phyloP scores from a whole-genome alignment of 2,797 vertebrate genomes.

The Gallinago solitaria region DNA sequence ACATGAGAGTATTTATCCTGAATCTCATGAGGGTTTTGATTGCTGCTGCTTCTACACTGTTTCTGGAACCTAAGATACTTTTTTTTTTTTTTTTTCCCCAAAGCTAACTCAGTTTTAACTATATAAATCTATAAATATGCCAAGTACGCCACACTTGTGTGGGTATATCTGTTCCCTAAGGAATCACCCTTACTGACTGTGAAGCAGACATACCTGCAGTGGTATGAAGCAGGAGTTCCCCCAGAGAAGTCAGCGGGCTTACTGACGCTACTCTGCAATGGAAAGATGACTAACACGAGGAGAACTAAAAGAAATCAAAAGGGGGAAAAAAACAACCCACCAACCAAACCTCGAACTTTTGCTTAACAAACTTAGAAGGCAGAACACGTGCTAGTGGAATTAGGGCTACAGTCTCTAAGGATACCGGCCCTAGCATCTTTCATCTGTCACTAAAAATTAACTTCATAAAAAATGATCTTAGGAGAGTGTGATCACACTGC shows the following conservation, averaged over 20 bases:
- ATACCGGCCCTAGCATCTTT: constrained; percentile 17
- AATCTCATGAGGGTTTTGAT: neutral
- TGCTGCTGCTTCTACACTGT: neutral
- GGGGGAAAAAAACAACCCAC: neutral
- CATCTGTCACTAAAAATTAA: constrained; percentile 55
- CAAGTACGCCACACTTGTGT: neutral
- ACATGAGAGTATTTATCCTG: neutral
- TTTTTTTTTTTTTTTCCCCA: neutral
- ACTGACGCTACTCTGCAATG: neutral
- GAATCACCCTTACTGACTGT: neutral
- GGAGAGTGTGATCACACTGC: constrained; percentile 21
- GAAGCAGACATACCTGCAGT: neutral
- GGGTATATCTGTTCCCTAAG: neutral
- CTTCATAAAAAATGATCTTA: constrained; percentile 29
- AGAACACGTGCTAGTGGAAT: neutral
- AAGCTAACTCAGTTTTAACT: neutral
- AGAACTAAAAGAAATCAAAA: neutral
- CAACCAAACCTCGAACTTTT: neutral
- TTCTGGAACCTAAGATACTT: neutral
- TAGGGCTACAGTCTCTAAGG: neutral
- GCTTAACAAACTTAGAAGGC: neutral
- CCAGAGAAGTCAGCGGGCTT: neutral
- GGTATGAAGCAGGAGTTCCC: neutral
- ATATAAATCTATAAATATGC: neutral
- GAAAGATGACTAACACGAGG: neutral